Evolutionary conservation across 1,140 invertebrate species (phyloP), one percentile per base, ranked within the genome.

Genomic region (Mylabris phalerata): DNA sequence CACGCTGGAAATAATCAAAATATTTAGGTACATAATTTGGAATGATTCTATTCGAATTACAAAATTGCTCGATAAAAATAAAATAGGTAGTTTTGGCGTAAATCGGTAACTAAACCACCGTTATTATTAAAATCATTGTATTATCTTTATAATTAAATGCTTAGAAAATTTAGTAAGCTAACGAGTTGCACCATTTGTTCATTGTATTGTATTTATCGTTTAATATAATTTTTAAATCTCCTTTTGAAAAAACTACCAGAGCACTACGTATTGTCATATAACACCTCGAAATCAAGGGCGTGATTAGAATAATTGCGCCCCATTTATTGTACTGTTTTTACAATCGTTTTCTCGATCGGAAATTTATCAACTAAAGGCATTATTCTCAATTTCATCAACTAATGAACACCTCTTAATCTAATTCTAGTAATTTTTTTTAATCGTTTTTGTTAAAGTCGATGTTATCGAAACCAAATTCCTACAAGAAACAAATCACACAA

Each of bases 101-200:
- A 32, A 32, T 32, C 7, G 66, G 62, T 69, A 71, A 70, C 68
- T 55, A 59, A 71, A 66, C 63, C 67, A 71, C 67, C 67, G 66
- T 61, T 56, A 60, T 68, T 65, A 66, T 50, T 47, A 54, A 55
- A 19, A 45, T 61, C 47, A 58, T 57, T 55, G 46, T 13, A 13
- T 57, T 41, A 48, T 38, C 25, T 60, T 62, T 55, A 13, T 64
- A 68, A 68, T 64, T 70, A 69, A 71, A 72, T 70, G 67, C 67
- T 64, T 69, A 71, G 67, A 71, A 71, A 68, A 67, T 59, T 69
- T 68, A 69, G 61, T 59, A 56, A 68, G 61, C 32, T 69, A 65
- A 72, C 64, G 65, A 67, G 65, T 71, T 70, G 71, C 72, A 74
- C 72, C 72, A 74, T 71, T 68, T 71, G 67, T 73, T 73, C 72